Conservation (phyloP, 2,797 vertebrate species). For the Gastrophryne carolinensis region DNA sequence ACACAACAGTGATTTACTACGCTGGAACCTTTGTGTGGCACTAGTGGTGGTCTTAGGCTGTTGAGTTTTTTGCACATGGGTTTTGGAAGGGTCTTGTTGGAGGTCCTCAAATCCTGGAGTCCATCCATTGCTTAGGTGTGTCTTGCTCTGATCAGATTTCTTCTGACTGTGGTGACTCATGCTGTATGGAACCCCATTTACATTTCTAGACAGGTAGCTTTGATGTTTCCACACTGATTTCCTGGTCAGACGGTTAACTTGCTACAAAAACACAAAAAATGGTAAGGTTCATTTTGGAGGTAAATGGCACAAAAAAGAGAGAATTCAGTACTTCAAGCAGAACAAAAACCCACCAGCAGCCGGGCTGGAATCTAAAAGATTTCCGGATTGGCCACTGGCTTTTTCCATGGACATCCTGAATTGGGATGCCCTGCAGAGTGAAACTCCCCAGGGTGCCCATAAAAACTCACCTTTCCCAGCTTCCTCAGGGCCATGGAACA, state of each 20-base stretch:
- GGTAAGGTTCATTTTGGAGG: too few species aligned
- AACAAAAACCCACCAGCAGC: too few species aligned
- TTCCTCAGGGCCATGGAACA: too few species aligned
- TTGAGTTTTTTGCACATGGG: slow-evolving; percentile 41
- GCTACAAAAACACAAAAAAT: slow-evolving; percentile 53
- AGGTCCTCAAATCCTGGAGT: slow-evolving; percentile 58
- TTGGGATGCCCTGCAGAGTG: too few species aligned
- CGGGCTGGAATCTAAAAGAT: too few species aligned
- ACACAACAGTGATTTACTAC: slow-evolving; percentile 82
- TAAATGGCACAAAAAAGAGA: too few species aligned
- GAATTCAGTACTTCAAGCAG: too few species aligned
- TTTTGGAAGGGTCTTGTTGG: slow-evolving; percentile 55
- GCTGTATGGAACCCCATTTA: slow-evolving; percentile 51
- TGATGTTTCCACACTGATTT: slow-evolving; percentile 59
- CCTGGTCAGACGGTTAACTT: slow-evolving; percentile 64
- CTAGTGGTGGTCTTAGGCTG: slow-evolving; percentile 50
- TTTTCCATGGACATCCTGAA: too few species aligned
- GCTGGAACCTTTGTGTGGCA: slow-evolving; percentile 69
- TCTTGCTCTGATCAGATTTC: slow-evolving; percentile 57
- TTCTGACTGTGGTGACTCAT: slow-evolving; percentile 57
- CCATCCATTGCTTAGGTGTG: slow-evolving; percentile 29
- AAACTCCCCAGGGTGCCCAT: too few species aligned
- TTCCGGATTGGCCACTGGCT: too few species aligned
- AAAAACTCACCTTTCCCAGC: too few species aligned
- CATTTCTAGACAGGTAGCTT: slow-evolving; percentile 54